Base-by-base conservation (phyloP, 2,113 vertebrate genomes). In the Periophthalmus modestus region DNA sequence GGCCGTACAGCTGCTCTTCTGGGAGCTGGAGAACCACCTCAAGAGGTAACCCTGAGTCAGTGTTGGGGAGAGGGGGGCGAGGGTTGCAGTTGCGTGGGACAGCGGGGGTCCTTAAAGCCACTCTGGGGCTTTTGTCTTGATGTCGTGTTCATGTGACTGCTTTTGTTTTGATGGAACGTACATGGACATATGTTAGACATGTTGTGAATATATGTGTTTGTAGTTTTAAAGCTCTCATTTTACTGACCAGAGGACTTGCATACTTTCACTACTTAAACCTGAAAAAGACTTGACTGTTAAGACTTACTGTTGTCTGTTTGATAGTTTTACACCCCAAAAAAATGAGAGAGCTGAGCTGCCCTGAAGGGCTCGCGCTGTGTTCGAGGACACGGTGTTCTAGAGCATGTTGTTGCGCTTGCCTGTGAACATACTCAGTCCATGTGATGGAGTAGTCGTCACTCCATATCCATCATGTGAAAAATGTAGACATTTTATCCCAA, bases 21-120 rank as follows among this genome's bases (percentile, higher is more conserved):
- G 91, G 89, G 88, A 92, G 71, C 88, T 93, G 83, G 90, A 92
- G 87, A 88, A 86, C 66, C 88, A 89, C 85, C 81, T 91, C 77
- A 91, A 90, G 87, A 92, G 91, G 91, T 92, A 92, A 91, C 48
- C 9, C 71, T 74, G 71, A 65, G 76, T 73, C 74, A 21, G 65
- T 82, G 71, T 83, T 67, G 74, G 85, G 5, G 15, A 0, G 36
- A 59, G 72, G 65, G 59, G 66, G 54, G 10, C 19, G 1, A 0
- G 62, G 13, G 33, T 50, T 1, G 33, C 12, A 0, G 52, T 48
- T 14, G 28, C 19, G 5, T 5, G 18, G 39, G 7, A 18, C 43
- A 14, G 24, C 24, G 58, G 66, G 54, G 47, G 34, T 2, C 0
- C 19, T 23, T 33, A 6, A 5, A 33, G 50, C 21, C 28, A 46